Evolutionary conservation across 2,888 invertebrate species (phyloP), one percentile per base, ranked within the genome.

Genomic region (Drosophila nr. medialis): DNA sequence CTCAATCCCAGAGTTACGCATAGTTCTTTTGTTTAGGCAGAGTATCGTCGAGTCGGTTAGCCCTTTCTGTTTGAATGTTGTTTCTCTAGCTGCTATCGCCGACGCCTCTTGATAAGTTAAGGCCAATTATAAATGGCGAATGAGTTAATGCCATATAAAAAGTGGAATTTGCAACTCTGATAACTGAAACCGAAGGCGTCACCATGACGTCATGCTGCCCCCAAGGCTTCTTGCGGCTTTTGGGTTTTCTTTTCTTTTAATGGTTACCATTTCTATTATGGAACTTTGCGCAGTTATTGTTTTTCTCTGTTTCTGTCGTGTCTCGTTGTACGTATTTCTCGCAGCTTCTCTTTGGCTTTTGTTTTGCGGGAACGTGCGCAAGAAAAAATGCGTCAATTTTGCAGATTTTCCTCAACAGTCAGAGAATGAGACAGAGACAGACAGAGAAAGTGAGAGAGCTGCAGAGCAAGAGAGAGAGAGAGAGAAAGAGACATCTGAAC

Each of bases 341-440:
- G 49, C 65, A 78, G 76, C 55, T 59, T 70, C 70, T 69, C 45
- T 55, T 30, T 51, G 30, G 50, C 59, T 75, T 70, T 68, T 75
- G 77, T 82, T 64, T 75, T 61, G 29, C 68, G 59, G 48, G 27
- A n/a, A 34, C 45, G 54, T 64, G 63, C 69, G 82, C 68, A 63
- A 71, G 10, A 68, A 75, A 70, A 69, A 64, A 69, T 83, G 84
- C 86, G 87, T 81, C 72, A 75, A 61, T 80, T 80, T 63, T 56
- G 30, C 18, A 54, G 60, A 49, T 64, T 78, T 81, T 60, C 54
- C 66, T 64, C 60, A 24, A 58, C n/a, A 8, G 24, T 21, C 7
- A 50, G 34, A 2, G 36, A 51, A 49, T 15, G 13, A 32, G 32
- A 48, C 13, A 21, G 42, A n/a, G n/a, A 30, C 10, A 30, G n/a